Percentiles rank a stretch among this genome's conserved stretches.
Conservation (phyloP, 1,140 invertebrate species). For the Drosophila mojavensis region DNA sequence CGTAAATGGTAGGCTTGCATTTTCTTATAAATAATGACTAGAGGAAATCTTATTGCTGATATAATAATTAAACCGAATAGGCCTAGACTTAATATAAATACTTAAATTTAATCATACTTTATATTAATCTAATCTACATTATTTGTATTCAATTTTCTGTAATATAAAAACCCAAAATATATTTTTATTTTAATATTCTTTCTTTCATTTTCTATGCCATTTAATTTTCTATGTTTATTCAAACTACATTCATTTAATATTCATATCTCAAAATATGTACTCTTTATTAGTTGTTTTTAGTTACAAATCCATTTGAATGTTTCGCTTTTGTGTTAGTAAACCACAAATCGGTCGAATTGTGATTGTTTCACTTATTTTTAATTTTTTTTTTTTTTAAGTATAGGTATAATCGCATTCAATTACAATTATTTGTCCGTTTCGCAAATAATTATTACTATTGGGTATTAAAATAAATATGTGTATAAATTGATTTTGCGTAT, state of each 20-base stretch:
- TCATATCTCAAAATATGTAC: constrained; percentile 76
- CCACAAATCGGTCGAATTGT: constrained; percentile 15
- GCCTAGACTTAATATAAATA: no score
- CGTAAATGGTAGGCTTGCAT: no score
- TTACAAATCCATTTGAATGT: constrained; percentile 33
- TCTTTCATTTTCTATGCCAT: neutral
- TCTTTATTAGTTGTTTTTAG: constrained; percentile 66
- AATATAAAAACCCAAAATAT: neutral
- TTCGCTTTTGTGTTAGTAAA: constrained; percentile 48
- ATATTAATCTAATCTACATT: no score
- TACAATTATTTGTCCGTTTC: constrained; percentile 76
- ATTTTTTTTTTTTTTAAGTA: neutral
- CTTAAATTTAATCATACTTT: no score
- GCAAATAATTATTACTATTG: constrained; percentile 68
- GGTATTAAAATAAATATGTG: constrained; percentile 62
- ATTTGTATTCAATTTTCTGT: neutral
- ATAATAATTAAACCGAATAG: no score
- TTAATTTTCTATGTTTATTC: neutral
- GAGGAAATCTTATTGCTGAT: no score
- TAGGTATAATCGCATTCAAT: constrained; percentile 43
- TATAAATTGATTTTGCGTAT: constrained; percentile 38
- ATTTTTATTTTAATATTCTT: no score
- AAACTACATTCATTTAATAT: constrained; percentile 43
- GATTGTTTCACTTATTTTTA: neutral
- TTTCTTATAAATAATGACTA: no score